These are phyloP conservation scores for Rhinoderma darwinii DNA, from an alignment of 2,113 vertebrate genomes.

Conservation along the genomic window DNA sequence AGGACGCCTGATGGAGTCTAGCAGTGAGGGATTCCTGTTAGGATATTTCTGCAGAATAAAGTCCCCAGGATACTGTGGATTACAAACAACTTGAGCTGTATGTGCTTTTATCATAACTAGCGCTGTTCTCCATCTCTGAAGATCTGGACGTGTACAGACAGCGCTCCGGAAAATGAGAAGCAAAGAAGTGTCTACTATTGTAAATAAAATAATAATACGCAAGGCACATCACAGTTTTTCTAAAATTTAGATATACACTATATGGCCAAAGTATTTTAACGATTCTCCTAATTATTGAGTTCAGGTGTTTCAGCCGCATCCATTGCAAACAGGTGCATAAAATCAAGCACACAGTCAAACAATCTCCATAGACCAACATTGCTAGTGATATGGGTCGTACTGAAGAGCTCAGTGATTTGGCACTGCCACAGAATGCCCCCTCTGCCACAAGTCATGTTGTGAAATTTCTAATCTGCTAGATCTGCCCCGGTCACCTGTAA, in stretches of 20 bases:
- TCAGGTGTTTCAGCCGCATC: no score
- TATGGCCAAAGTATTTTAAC: no score
- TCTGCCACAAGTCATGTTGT: no score
- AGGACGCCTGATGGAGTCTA: not conserved
- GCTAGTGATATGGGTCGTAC: no score
- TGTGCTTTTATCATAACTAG: not conserved
- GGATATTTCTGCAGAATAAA: not conserved
- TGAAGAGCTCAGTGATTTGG: no score
- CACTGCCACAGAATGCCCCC: no score
- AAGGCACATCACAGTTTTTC: not conserved
- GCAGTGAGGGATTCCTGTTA: slow-evolving; percentile 7
- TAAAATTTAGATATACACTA: not conserved
- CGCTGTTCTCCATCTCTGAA: not conserved
- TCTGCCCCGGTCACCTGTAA: no score
- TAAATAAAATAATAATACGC: not conserved
- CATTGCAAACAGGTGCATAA: no score
- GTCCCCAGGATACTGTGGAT: slow-evolving; percentile 13
- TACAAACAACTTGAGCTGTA: not conserved
- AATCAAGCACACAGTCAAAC: no score
- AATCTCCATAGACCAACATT: no score
- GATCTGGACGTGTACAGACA: not conserved
- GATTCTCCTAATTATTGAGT: no score
- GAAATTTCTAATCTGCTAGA: no score
- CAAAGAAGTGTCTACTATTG: not conserved
- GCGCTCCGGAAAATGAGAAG: not conserved